Conservation (phyloP, 2,797 vertebrate species). For the Heteromormyrus szaboi region DNA sequence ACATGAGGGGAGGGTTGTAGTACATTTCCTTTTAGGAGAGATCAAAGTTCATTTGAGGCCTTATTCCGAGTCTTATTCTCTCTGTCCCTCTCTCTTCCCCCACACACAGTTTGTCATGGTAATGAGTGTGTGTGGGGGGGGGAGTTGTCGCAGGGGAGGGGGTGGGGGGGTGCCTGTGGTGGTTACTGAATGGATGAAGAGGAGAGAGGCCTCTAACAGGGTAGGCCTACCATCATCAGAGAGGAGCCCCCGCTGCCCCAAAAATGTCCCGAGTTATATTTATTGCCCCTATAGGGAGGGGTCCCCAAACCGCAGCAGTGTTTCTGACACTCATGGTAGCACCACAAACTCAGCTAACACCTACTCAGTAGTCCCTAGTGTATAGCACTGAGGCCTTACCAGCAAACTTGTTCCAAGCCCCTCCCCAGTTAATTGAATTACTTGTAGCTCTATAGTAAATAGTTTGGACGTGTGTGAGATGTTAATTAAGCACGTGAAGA, state of each 20-base stretch:
- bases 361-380: not conserved
- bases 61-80: slow-evolving; percentile 23
- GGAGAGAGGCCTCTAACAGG: not conserved
- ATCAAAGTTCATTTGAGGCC: slow-evolving; percentile 45
- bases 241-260: slow-evolving; percentile 26
- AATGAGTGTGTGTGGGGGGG: slow-evolving; percentile 49
- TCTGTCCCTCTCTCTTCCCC: slow-evolving; percentile 22
- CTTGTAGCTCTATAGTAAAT: not conserved
- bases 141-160: not conserved
- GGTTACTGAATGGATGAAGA: slow-evolving; percentile 28
- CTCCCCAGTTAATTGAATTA: not conserved
- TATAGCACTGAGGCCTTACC: not conserved
- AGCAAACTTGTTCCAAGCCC: not conserved
- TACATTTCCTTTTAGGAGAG: slow-evolving; percentile 29
- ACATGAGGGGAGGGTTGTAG: not conserved
- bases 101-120: slow-evolving; percentile 58
- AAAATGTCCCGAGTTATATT: not conserved
- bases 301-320: not conserved
- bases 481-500: not conserved
- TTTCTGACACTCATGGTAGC: not conserved
- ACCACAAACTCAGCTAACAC: not conserved
- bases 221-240: not conserved
- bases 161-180: slow-evolving; percentile 35
- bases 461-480: not conserved
- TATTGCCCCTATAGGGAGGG: not conserved